Percentiles rank a stretch among this genome's conserved stretches.
phyloP scores from a whole-genome alignment of 2,113 vertebrate species.

The Polypterus senegalus region DNA sequence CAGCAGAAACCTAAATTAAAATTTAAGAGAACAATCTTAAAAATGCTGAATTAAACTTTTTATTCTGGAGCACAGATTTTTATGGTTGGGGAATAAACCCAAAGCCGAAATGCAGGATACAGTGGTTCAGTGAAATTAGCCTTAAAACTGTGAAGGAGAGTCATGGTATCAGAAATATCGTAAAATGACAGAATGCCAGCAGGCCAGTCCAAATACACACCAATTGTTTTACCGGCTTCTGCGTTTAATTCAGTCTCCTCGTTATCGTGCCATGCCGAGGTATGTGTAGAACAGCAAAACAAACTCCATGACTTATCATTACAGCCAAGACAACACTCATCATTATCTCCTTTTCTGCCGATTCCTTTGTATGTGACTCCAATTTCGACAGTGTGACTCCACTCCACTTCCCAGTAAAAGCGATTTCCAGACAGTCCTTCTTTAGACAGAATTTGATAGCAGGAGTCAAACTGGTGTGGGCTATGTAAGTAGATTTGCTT shows the following conservation, averaged over 20 bases:
- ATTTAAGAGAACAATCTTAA: too few relatives aligned
- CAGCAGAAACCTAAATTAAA: too few relatives aligned
- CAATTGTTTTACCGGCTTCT: constrained; percentile 36
- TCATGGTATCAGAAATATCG: constrained; percentile 36
- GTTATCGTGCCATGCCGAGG: constrained; percentile 56
- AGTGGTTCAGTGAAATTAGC: constrained; percentile 46
- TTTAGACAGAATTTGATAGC: constrained; percentile 71
- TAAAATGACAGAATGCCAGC: constrained; percentile 53
- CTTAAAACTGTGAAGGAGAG: constrained; percentile 44
- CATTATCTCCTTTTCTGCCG: constrained; percentile 36
- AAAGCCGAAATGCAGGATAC: constrained; percentile 47
- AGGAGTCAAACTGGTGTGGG: constrained; percentile 56
- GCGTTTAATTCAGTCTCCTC: constrained; percentile 31
- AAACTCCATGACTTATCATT: constrained; percentile 52
- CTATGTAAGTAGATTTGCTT: constrained; percentile 39
- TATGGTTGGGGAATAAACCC: constrained; percentile 20
- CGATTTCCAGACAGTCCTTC: constrained; percentile 53
- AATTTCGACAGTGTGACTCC: constrained; percentile 39
- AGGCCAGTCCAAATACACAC: constrained; percentile 52
- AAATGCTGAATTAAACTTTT: too few relatives aligned
- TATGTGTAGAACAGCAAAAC: constrained; percentile 47
- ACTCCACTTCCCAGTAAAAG: constrained; percentile 56
- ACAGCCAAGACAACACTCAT: constrained; percentile 40
- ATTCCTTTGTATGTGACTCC: constrained; percentile 41
- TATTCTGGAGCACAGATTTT: too few relatives aligned